phyloP scores from a whole-genome alignment of 2,888 invertebrate genomes.

The Aphidoletes aphidimyza region DNA sequence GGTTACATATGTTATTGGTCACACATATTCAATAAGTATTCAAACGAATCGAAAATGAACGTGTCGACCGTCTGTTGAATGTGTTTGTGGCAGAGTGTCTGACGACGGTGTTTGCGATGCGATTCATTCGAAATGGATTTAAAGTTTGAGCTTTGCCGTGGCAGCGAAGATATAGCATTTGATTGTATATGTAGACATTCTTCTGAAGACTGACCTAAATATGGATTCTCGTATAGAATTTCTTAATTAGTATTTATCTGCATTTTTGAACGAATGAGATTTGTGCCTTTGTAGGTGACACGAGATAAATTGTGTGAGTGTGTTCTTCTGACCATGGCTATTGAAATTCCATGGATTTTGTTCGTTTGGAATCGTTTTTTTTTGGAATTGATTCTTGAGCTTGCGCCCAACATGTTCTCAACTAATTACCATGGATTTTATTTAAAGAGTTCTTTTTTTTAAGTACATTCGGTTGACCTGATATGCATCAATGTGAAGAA shows the following conservation, averaged over 20 bases:
- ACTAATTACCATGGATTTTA: slow-evolving; percentile 32
- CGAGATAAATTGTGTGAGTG: not conserved
- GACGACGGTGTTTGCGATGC: not conserved
- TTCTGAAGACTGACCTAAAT: slow-evolving; percentile 39
- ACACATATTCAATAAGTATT: not conserved
- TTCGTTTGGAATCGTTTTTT: too few species aligned
- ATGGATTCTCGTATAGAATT: slow-evolving; percentile 27
- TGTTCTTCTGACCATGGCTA: not conserved
- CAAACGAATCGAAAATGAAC: not conserved
- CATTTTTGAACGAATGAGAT: not conserved
- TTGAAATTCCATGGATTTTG: not conserved
- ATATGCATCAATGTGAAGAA: slow-evolving; percentile 7
- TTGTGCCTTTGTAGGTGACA: not conserved
- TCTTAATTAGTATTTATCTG: slow-evolving; percentile 35
- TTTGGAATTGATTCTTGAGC: not conserved
- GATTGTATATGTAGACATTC: slow-evolving; percentile 18
- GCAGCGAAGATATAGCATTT: not conserved
- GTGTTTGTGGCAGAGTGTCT: not conserved
- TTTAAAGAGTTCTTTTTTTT: not conserved
- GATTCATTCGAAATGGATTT: not conserved
- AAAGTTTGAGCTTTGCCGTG: not conserved
- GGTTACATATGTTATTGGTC: slow-evolving; percentile 31
- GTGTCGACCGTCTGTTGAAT: not conserved
- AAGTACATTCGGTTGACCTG: not conserved
- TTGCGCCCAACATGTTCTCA: not conserved